Conservation (phyloP, 1,140 invertebrate genomes). For the Camponotus pennsylvanicus region DNA sequence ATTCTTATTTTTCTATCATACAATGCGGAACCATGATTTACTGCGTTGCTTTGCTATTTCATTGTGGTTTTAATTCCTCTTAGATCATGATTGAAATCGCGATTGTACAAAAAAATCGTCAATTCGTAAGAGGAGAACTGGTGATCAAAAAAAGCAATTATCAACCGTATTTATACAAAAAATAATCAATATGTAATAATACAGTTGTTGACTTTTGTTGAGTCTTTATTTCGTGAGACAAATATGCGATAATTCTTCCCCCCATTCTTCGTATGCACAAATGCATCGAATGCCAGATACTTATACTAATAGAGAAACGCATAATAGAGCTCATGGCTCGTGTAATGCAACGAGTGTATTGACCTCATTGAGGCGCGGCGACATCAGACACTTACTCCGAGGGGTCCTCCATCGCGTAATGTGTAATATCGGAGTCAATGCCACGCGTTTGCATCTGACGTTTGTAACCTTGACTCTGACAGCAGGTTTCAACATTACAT, state of each 20-base stretch:
- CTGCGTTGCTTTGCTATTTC: background rate
- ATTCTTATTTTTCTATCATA: background rate
- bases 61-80: background rate
- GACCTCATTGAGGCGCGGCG: constrained; percentile 61
- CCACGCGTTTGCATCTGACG: constrained; percentile 16
- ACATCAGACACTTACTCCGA: constrained; percentile 8
- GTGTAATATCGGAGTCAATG: constrained; percentile 56
- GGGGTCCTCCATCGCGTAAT: constrained; percentile 29
- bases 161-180: background rate
- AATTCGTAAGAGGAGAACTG: background rate
- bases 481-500: background rate
- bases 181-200: background rate
- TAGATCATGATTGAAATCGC: background rate
- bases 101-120: background rate
- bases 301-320: constrained; percentile 23
- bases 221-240: background rate
- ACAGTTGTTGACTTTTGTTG: background rate
- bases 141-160: background rate
- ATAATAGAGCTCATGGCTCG: constrained; percentile 36
- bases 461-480: constrained; percentile 22
- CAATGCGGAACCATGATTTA: background rate
- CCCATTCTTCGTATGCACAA: background rate
- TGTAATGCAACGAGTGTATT: constrained; percentile 69
- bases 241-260: background rate
- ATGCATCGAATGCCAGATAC: constrained; percentile 17